Evolutionary conservation across 2,888 invertebrate species (phyloP).

Genomic region (Cryptus viduatorius): DNA sequence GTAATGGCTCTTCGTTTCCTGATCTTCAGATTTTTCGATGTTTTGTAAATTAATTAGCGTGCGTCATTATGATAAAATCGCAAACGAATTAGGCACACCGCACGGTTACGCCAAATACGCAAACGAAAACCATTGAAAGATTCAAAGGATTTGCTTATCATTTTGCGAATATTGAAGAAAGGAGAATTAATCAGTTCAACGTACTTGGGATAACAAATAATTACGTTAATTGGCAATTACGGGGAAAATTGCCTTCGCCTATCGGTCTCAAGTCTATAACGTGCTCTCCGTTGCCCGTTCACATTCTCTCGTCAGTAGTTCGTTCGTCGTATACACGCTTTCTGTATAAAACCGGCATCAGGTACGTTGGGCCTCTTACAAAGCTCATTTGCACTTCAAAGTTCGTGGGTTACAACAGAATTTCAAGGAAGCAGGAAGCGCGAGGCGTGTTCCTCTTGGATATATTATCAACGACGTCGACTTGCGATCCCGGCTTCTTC

Average conservation of each 20-base stretch:
- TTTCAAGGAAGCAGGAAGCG: constrained; percentile 40
- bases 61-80: constrained; percentile 20
- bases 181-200: constrained; percentile 17
- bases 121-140: neutral
- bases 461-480: constrained; percentile 1
- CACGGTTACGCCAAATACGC: neutral
- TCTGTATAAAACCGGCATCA: constrained; percentile 32
- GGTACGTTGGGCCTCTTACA: constrained; percentile 22
- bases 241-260: constrained; percentile 14
- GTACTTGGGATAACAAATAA: constrained; percentile 47
- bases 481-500: constrained; percentile 1
- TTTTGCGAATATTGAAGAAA: neutral
- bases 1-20: too few species aligned
- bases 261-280: constrained; percentile 31
- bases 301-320: constrained; percentile 13
- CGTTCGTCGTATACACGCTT: constrained; percentile 32
- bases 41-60: neutral
- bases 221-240: constrained; percentile 48
- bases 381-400: constrained; percentile 68
- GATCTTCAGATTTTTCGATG: too few species aligned
- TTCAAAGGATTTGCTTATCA: neutral
- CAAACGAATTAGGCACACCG: neutral
- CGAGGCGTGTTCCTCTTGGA: constrained; percentile 21
- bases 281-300: neutral
- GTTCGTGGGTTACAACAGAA: constrained; percentile 46